phyloP scores from a whole-genome alignment of 2,797 vertebrate species.

The Parauchenoglanis punctatus region DNA sequence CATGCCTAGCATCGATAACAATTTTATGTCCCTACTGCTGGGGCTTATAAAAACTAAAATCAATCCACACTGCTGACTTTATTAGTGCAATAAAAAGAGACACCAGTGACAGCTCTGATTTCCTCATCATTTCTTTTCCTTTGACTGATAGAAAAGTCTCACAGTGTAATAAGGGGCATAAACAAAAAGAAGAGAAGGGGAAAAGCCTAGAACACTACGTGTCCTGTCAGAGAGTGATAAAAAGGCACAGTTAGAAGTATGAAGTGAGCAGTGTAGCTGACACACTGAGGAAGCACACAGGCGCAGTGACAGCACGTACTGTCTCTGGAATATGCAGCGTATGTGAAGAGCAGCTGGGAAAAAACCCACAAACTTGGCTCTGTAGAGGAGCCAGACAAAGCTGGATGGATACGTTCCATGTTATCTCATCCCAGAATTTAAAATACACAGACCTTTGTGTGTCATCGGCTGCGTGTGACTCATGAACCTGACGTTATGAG shows the following conservation, averaged over 20 bases:
- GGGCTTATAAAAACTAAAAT: conserved; percentile 29
- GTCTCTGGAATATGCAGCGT: conserved; percentile 16
- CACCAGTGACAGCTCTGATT: conserved; percentile 12
- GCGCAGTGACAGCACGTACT: conserved; percentile 38
- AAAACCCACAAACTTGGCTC: conserved; percentile 6
- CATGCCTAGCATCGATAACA: conserved; percentile 6
- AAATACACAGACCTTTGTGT: conserved; percentile 40
- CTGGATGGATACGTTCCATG: conserved; percentile 25
- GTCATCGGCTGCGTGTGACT: conserved; percentile 28
- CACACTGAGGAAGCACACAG: conserved; percentile 21
- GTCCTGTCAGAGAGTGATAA: conserved; percentile 3
- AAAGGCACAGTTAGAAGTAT: conserved; percentile 13
- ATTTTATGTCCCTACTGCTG: background rate
- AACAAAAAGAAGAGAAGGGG: background rate
- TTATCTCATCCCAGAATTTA: conserved; percentile 41
- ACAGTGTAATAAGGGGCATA: background rate
- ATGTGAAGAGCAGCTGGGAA: conserved; percentile 19
- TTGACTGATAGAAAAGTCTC: conserved; percentile 1
- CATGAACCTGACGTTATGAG: conserved; percentile 29
- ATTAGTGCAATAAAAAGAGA: conserved; percentile 23
- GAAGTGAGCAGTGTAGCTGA: conserved; percentile 34
- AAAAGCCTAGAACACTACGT: conserved; percentile 25
- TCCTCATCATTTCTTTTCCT: background rate
- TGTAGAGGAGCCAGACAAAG: conserved; percentile 16
- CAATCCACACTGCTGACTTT: conserved; percentile 26